Evolutionary conservation across 2,113 vertebrate genomes (phyloP), one percentile per base, ranked within the genome.

Genomic region (Sapajus apella): DNA sequence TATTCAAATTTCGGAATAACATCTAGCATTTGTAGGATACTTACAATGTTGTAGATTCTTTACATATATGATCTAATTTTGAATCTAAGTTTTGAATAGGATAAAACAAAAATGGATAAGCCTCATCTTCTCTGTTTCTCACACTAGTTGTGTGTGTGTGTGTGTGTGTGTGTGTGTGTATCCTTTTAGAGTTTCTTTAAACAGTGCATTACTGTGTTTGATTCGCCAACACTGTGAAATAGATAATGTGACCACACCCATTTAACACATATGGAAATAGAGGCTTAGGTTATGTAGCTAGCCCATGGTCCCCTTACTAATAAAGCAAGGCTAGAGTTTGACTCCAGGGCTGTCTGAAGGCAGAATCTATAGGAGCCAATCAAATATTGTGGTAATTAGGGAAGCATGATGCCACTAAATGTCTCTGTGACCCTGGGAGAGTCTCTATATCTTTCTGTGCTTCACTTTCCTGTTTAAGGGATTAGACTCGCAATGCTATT

Each of bases 81-180:
- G 58, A 86, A 56, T 85, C 35, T 40, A 88, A 73, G 47, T 90
- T 96, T 96, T 91, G 58, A 96, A 90, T 58, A 52, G 90, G 76
- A 84, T 81, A 68, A 93, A 79, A 79, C 14, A 87, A 80, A 73
- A 80, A 17, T 64, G 21, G 13, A 52, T 94, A 72, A 20, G 11
- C 25, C n/a, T 76, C 32, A 47, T 73, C 35, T 7, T 75, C 3
- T 18, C 18, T 76, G 3, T 55, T 95, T 91, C 30, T 77, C 18
- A 45, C 11, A 23, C 17, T 89, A 16, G 56, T 32, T 79, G 37
- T 40, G 37, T 40, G 37, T 40, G 37, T 40, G 37, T 89, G 35
- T 21, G 16, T 77, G 50, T 21, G 32, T 77, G 64, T 64, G 61
- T 73, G 43, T 45, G 14, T 32, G 68, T 87, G 84, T 20, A 23